Conservation (phyloP, 2,797 vertebrate genomes). For the Crenichthys baileyi region DNA sequence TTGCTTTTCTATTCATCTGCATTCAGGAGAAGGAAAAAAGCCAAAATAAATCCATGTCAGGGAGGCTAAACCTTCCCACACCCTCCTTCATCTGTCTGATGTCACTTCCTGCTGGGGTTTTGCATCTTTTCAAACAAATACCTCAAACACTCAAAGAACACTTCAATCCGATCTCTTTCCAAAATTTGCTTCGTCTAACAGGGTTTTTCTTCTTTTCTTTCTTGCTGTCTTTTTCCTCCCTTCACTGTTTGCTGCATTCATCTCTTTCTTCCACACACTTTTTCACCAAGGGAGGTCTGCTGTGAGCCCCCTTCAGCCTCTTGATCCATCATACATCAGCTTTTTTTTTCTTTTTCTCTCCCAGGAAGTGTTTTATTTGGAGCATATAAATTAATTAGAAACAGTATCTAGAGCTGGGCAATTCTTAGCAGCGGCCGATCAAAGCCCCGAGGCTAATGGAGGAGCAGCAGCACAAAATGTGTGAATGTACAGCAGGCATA, state of each 20-base stretch:
- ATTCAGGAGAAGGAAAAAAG: slow-evolving; percentile 37
- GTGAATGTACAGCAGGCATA: slow-evolving; percentile 2
- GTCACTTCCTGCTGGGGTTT: slow-evolving; percentile 59
- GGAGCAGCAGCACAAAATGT: slow-evolving; percentile 13
- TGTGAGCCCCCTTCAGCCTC: background rate
- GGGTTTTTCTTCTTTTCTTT: slow-evolving; percentile 22
- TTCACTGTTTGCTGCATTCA: slow-evolving; percentile 17
- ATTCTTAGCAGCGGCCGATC: slow-evolving; percentile 45
- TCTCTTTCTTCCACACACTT: background rate
- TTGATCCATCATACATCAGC: slow-evolving; percentile 49
- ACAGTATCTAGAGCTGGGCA: slow-evolving; percentile 48
- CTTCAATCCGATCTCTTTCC: slow-evolving; percentile 25
- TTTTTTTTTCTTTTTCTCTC: slow-evolving; percentile 26
- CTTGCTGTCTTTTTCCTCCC: slow-evolving; percentile 6
- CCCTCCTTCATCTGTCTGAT: slow-evolving; percentile 24
- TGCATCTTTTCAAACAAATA: slow-evolving; percentile 33
- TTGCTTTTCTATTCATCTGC: slow-evolving; percentile 31
- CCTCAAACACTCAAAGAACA: slow-evolving; percentile 31
- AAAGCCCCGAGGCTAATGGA: slow-evolving; percentile 32
- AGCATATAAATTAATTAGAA: slow-evolving; percentile 73
- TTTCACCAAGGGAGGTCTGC: background rate
- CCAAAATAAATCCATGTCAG: slow-evolving; percentile 11
- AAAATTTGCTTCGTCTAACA: slow-evolving; percentile 43
- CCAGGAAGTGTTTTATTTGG: slow-evolving; percentile 61
- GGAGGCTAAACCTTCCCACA: slow-evolving; percentile 12